Evolutionary conservation across 2,888 invertebrate species (phyloP), one percentile per base, ranked within the genome.

Genomic region (Panorpa germanica): DNA sequence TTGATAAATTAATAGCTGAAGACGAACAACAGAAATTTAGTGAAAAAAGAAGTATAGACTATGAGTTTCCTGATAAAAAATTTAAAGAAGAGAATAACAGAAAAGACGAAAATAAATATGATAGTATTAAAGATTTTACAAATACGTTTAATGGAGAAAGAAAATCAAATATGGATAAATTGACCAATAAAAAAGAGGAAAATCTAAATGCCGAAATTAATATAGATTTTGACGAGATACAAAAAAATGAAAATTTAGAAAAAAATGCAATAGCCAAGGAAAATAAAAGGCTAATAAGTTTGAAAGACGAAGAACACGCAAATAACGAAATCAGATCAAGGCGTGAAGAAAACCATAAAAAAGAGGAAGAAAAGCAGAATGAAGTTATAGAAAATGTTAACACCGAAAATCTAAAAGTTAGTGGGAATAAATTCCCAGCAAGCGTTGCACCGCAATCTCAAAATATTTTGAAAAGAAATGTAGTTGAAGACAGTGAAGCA

Each of bases 1-100:
- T 52, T 4, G 42, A 43, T 31, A 40, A 43, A 18, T 30, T 52
- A 3, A 37, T 52, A 12, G 47, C 11, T 16, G 29, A 25, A 15
- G 21, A 18, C 8, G 11, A 28, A 28, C 4, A 12, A 10, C 19
- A 28, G 10, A 3, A 16, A 10, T 28, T 10, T 13, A 3, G 29
- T 17, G 24, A 24, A 3, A 4, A 9, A n/a, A 22, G 23, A 23
- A 22, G 29, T 23, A 22, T n/a, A n/a, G n/a, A n/a, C n/a, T n/a
- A n/a, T n/a, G n/a, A n/a, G n/a, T n/a, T n/a, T n/a, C n/a, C n/a
- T n/a, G n/a, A 16, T 5, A 15, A 12, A 12, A 22, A 29, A 15
- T 10, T 11, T 22, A 23, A 10, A 11, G 11, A 7, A 23, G 13
- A 7, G 11, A 11, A 23, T 17, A 22, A 17, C 24, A 10, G 20